Conservation (phyloP, 2,888 invertebrate species). For the Philaethria dido region DNA sequence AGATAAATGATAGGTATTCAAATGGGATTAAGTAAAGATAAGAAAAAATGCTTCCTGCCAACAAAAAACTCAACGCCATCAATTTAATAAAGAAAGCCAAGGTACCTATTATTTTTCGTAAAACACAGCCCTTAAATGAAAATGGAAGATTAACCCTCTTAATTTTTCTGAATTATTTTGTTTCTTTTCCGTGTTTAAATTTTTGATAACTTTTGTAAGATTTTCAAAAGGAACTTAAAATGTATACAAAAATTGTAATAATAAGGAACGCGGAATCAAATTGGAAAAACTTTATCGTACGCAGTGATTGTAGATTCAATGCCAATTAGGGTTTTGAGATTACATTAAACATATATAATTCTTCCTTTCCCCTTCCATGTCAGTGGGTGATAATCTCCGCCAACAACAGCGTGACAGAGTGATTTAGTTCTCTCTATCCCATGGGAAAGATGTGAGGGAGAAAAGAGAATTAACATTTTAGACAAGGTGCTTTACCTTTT, state of each 20-base stretch:
- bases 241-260: not conserved
- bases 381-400: too few relatives aligned
- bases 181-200: slow-evolving; percentile 28
- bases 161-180: slow-evolving; percentile 43
- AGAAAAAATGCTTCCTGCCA: slow-evolving; percentile 48
- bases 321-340: not conserved
- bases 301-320: not conserved
- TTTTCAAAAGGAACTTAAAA: not conserved
- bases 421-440: too few relatives aligned
- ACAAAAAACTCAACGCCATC: slow-evolving; percentile 51
- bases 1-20: too few relatives aligned
- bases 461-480: too few relatives aligned
- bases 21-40: slow-evolving; percentile 53
- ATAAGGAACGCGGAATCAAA: not conserved
- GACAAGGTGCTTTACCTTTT: too few relatives aligned
- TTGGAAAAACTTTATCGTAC: not conserved
- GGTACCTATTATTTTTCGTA: slow-evolving; percentile 53
- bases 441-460: too few relatives aligned
- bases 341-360: not conserved
- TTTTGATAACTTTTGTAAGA: not conserved
- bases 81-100: slow-evolving; percentile 57
- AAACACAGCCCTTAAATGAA: slow-evolving; percentile 51
- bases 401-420: too few relatives aligned
- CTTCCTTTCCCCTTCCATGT: too few relatives aligned
- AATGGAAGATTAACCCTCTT: slow-evolving; percentile 45